Evolutionary conservation across 1,140 invertebrate species (phyloP).

Genomic region (Chionoecetes opilio): DNA sequence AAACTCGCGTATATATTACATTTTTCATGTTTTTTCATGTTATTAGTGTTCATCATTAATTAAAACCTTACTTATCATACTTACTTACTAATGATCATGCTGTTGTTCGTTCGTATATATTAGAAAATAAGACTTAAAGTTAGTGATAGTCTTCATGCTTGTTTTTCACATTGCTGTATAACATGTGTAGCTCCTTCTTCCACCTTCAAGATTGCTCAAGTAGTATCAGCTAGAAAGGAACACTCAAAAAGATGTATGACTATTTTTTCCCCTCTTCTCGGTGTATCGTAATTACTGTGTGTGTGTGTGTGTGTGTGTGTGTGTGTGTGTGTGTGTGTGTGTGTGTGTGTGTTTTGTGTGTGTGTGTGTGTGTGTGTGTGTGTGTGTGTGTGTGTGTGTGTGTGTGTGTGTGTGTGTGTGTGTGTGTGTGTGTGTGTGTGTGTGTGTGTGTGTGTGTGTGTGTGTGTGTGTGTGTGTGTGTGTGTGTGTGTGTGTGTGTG

Average conservation of each 20-base stretch:
- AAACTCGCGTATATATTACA: too few species aligned
- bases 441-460: conserved; percentile 52
- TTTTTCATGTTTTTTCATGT: too few species aligned
- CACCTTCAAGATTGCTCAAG: too few species aligned
- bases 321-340: conserved; percentile 53
- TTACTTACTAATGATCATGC: too few species aligned
- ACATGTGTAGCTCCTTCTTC: too few species aligned
- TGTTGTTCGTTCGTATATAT: too few species aligned
- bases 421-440: conserved; percentile 39
- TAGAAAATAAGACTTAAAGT: too few species aligned
- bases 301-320: conserved; percentile 50
- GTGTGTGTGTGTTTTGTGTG: conserved; percentile 52
- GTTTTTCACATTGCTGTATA: too few species aligned
- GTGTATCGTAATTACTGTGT: neutral
- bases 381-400: conserved; percentile 56
- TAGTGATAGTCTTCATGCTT: too few species aligned
- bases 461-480: conserved; percentile 53
- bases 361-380: conserved; percentile 58
- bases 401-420: conserved; percentile 57
- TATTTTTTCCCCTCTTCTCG: neutral
- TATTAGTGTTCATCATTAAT: too few species aligned
- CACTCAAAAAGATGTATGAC: neutral
- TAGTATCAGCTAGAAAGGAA: too few species aligned
- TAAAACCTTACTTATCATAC: too few species aligned
- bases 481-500: conserved; percentile 51